A percentile compares a stretch with the other conserved stretches of the same genome.
Conservation (phyloP, 2,888 invertebrate genomes). For the Trachelus stipa region DNA sequence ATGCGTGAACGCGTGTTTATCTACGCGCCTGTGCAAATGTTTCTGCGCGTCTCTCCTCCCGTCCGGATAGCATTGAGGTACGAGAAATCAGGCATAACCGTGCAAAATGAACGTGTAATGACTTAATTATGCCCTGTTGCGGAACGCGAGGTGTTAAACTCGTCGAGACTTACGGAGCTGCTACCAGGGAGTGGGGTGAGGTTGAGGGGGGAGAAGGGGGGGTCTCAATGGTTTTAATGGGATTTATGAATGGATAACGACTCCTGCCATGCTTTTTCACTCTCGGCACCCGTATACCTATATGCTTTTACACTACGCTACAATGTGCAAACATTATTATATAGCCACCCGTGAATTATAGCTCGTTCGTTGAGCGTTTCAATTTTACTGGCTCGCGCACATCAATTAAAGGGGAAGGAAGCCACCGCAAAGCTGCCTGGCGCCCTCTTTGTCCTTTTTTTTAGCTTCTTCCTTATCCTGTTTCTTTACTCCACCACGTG, state of each 20-base stretch:
- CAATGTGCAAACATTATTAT: slow-evolving; percentile 36
- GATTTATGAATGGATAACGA: slow-evolving; percentile 55
- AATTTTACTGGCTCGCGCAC: slow-evolving; percentile 31
- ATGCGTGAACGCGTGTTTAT: neutral
- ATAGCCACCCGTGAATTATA: slow-evolving; percentile 38
- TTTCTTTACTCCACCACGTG: neutral
- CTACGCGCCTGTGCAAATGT: neutral
- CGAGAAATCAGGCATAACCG: slow-evolving; percentile 44
- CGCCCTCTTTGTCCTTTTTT: neutral
- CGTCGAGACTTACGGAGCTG: neutral
- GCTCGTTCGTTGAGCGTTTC: slow-evolving; percentile 38
- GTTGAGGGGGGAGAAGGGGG: slow-evolving; percentile 18
- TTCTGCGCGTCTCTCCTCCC: neutral
- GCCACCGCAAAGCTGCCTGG: neutral
- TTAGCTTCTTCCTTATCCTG: neutral
- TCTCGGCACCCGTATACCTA: slow-evolving; percentile 27
- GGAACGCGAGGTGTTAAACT: slow-evolving; percentile 43
- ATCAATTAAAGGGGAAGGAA: slow-evolving; percentile 36
- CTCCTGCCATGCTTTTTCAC: slow-evolving; percentile 42
- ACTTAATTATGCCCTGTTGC: slow-evolving; percentile 50
- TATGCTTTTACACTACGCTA: slow-evolving; percentile 16
- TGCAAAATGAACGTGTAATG: slow-evolving; percentile 48
- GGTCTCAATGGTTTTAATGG: slow-evolving; percentile 49
- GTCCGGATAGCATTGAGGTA: neutral
- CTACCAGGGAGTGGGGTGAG: slow-evolving; percentile 19